Percentiles rank a stretch among this genome's conserved stretches.
phyloP scores from a whole-genome alignment of 2,797 vertebrate genomes.

The Sebastes hubbsi region DNA sequence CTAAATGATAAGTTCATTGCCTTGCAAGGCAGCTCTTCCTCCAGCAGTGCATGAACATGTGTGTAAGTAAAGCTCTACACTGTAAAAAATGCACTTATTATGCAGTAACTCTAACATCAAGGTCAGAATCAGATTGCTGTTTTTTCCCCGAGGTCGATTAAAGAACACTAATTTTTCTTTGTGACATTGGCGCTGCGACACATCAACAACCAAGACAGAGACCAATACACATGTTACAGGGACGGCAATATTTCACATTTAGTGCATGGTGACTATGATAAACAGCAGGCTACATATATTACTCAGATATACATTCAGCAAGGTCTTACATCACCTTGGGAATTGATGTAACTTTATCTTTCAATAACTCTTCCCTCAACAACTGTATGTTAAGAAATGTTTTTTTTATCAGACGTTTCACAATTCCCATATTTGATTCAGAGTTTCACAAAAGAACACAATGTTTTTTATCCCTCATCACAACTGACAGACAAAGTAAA shows the following conservation, averaged over 20 bases:
- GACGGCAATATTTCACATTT: slow-evolving; percentile 47
- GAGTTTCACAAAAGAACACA: slow-evolving; percentile 55
- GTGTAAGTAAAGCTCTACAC: not conserved
- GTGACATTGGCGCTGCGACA: slow-evolving; percentile 6
- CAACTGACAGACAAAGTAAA: slow-evolving; percentile 67
- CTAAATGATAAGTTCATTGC: not conserved
- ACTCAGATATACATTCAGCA: slow-evolving; percentile 28
- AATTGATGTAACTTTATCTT: slow-evolving; percentile 37
- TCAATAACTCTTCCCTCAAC: slow-evolving; percentile 30
- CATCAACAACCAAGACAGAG: not conserved
- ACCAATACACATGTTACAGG: slow-evolving; percentile 5
- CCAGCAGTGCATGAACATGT: not conserved
- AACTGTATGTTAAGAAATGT: slow-evolving; percentile 28
- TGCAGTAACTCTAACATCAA: slow-evolving; percentile 18
- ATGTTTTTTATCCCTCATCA: slow-evolving; percentile 64
- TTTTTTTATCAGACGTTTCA: slow-evolving; percentile 30
- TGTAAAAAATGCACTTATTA: not conserved
- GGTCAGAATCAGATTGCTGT: slow-evolving; percentile 10
- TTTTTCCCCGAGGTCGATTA: slow-evolving; percentile 34
- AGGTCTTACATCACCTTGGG: slow-evolving; percentile 39
- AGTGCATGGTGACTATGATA: slow-evolving; percentile 41
- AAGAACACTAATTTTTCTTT: slow-evolving; percentile 46
- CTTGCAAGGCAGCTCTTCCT: not conserved
- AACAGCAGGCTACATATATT: slow-evolving; percentile 34
- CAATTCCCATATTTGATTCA: slow-evolving; percentile 58